These are phyloP conservation scores for Tetrax tetrax DNA, from an alignment of 2,113 vertebrate species.

Conservation along the genomic window DNA sequence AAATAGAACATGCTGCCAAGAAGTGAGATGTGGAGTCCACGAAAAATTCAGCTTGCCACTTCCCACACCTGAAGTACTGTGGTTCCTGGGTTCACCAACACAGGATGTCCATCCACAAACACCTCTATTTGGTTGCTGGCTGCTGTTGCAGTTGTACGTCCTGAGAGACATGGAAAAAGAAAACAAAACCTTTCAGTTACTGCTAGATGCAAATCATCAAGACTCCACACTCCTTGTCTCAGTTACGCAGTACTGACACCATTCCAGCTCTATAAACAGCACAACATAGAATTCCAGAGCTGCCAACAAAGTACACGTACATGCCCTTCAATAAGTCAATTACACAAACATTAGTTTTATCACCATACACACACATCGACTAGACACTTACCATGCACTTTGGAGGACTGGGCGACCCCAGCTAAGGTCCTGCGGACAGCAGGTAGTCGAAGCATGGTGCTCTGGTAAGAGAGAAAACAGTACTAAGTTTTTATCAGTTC, in stretches of 20 bases:
- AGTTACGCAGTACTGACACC: fast-evolving
- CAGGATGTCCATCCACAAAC: constrained; percentile 89
- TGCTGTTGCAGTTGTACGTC: constrained; percentile 78
- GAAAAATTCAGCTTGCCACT: background rate
- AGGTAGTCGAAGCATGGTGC: constrained; percentile 86
- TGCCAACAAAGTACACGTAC: fast-evolving
- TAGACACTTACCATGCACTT: constrained; percentile 78
- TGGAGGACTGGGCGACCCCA: constrained; percentile 71
- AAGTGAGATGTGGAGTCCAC: background rate
- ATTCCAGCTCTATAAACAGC: background rate
- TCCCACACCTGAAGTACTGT: constrained; percentile 90
- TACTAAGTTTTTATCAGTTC: background rate
- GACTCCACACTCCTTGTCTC: background rate
- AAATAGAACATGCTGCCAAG: background rate
- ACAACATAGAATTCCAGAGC: background rate
- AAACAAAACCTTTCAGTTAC: background rate
- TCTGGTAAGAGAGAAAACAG: constrained; percentile 49
- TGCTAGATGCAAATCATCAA: background rate
- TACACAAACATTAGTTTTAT: background rate
- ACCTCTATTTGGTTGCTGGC: constrained; percentile 89
- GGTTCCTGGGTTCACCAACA: constrained; percentile 91
- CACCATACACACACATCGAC: background rate
- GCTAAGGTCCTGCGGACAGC: constrained; percentile 76
- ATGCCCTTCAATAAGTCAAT: fast-evolving
- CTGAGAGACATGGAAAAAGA: constrained; percentile 62